Conservation (phyloP, 2,797 vertebrate species). For the Parotocinclus haroldoi region DNA sequence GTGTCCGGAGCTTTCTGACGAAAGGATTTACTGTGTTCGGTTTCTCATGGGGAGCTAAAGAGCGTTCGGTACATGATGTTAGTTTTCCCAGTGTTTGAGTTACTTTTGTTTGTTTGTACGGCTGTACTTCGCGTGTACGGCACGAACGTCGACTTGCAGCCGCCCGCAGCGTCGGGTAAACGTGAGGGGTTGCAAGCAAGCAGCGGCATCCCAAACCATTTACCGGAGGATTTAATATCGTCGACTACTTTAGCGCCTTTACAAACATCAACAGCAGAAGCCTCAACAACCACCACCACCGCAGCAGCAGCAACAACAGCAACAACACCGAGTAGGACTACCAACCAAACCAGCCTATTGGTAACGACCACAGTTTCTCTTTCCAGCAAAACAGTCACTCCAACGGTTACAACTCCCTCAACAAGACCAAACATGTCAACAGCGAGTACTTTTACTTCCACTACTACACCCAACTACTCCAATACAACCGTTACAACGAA, state of each 20-base stretch:
- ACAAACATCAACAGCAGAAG: neutral
- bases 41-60: conserved; percentile 44
- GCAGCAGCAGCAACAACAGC: neutral
- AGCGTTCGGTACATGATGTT: conserved; percentile 36
- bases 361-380: conserved; percentile 5
- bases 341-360: conserved; percentile 7
- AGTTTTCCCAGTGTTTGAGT: conserved; percentile 41
- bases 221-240: conserved; percentile 37
- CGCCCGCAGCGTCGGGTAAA: conserved; percentile 34
- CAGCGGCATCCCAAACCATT: conserved; percentile 39
- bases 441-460: neutral
- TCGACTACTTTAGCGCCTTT: conserved; percentile 10
- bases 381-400: conserved; percentile 24
- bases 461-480: neutral
- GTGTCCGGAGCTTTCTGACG: neutral
- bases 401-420: conserved; percentile 13
- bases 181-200: no score
- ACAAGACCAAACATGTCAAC: conserved; percentile 6
- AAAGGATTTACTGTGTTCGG: conserved; percentile 11
- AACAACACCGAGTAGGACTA: conserved; percentile 7
- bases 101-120: conserved; percentile 41
- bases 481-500: conserved; percentile 13
- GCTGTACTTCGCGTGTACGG: conserved; percentile 12
- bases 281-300: neutral
- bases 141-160: conserved; percentile 21